Percentiles rank a stretch among this genome's conserved stretches.
phyloP scores from a whole-genome alignment of 2,797 vertebrate genomes.

The Capromys pilorides region DNA sequence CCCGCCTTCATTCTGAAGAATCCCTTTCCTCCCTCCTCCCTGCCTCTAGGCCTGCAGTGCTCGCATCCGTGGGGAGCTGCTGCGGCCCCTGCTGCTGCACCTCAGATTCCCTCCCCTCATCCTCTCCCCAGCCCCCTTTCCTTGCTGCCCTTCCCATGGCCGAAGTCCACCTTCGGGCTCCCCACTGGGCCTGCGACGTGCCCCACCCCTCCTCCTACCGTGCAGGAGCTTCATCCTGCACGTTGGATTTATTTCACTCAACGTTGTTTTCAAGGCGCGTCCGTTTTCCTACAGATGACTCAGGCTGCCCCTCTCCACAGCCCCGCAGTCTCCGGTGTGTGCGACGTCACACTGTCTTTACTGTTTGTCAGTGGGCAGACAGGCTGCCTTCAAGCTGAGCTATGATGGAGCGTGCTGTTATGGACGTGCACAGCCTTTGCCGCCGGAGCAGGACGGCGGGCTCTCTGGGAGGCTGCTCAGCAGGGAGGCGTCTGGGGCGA shows the following conservation, averaged over 20 bases:
- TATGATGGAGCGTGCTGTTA: background rate
- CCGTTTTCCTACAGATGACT: background rate
- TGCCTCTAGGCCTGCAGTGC: background rate
- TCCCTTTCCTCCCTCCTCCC: background rate
- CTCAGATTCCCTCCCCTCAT: background rate
- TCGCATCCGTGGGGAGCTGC: background rate
- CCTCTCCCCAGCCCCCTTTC: background rate
- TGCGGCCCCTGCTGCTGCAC: background rate
- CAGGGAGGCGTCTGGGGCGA: too few species aligned
- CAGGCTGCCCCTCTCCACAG: too few species aligned
- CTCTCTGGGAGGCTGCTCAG: background rate
- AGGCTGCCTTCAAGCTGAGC: background rate
- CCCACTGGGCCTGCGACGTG: background rate
- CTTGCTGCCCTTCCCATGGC: too few species aligned
- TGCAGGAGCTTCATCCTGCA: too few species aligned
- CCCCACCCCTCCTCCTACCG: background rate
- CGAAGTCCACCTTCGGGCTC: background rate
- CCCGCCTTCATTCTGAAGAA: background rate
- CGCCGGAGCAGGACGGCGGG: too few species aligned
- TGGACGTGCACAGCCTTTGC: background rate
- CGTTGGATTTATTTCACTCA: too few species aligned
- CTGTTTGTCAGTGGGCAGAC: background rate
- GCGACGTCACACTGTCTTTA: background rate
- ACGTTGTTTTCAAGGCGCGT: too few species aligned
- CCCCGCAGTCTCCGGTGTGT: background rate